phyloP scores from a whole-genome alignment of 2,797 vertebrate genomes.

The Sebastes cheni region DNA sequence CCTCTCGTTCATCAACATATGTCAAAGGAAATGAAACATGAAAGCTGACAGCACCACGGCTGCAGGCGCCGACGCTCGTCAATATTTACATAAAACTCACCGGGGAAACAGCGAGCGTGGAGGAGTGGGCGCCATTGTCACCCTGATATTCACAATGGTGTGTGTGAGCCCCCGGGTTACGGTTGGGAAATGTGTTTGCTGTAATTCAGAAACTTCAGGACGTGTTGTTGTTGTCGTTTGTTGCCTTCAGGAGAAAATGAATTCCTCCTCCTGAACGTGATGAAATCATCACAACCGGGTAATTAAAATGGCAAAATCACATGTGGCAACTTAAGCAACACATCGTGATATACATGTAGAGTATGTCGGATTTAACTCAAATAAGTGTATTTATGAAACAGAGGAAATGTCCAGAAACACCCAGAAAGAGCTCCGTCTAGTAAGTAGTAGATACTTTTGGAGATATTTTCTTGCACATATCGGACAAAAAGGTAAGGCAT shows the following conservation, averaged over 20 bases:
- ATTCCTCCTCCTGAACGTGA: background rate
- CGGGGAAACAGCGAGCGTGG: conserved; percentile 28
- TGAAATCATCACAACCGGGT: background rate
- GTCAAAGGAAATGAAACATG: conserved; percentile 56
- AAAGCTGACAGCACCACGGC: conserved; percentile 35
- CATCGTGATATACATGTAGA: background rate
- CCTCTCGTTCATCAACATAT: conserved; percentile 37
- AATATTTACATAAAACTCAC: conserved; percentile 70
- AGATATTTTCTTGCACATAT: too few species aligned
- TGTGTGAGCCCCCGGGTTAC: background rate
- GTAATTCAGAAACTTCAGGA: conserved; percentile 27
- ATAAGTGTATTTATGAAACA: background rate
- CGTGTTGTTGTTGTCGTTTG: background rate
- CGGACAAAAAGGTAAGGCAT: too few species aligned
- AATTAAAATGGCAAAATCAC: background rate
- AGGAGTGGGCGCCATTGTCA: conserved; percentile 25
- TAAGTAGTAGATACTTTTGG: background rate
- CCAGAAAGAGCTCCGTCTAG: background rate
- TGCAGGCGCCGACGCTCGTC: conserved; percentile 30
- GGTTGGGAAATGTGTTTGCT: conserved; percentile 5
- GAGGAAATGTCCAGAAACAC: background rate
- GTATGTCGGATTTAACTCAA: background rate
- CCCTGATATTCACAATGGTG: conserved; percentile 19
- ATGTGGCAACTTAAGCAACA: background rate
- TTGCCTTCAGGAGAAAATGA: background rate